Base-by-base conservation (phyloP, 1,140 invertebrate genomes). In the Neomicropteryx cornuta region DNA sequence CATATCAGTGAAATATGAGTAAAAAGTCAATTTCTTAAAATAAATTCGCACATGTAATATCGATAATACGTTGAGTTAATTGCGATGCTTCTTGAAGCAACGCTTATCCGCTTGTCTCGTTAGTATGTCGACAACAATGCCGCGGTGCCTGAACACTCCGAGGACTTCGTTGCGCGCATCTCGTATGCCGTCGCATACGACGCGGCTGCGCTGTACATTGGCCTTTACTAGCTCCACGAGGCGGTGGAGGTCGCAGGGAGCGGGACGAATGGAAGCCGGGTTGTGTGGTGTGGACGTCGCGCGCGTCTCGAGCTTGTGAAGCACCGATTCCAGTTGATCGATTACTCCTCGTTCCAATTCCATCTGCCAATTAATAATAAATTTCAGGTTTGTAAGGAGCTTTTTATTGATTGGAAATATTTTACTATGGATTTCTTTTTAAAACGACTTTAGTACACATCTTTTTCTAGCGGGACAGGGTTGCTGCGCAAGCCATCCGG, bases 171-270 rank as follows among this genome's bases (percentile, higher is more conserved):
- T 73, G 47, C 83, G 81, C 0, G 89, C 83, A 61, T 96, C 93
- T 46, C 75, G 71, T 58, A 96, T 82, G 42, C 92, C 90, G 60
- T 96, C 92, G 36, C 83, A 83, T 22, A 95, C 86, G 29, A 95
- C 81, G 71, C 84, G 89, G 58, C 89, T 91, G 31, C 93, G 73
- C 65, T 97, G 93, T 54, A 95, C 84, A 63, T 96, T 96, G 28
- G 22, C 36, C 36, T 38, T 38, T 14, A 38, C 27, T 18, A 65
- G 49, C 43, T 65, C 62, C 0, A 62, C 39, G 16, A 65, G 23
- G 3, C 53, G 48, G 43, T 65, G 62, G 8, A 55, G 52, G 16
- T 61, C 36, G 17, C 35, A 39, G 18, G 8, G n/a, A 8, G 50
- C 5, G 59, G 55, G 14, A 60, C 50, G 11, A 65, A 45, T 0